These are phyloP conservation scores for Tachycineta bicolor DNA, from an alignment of 2,113 vertebrate genomes.

Conservation along the genomic window DNA sequence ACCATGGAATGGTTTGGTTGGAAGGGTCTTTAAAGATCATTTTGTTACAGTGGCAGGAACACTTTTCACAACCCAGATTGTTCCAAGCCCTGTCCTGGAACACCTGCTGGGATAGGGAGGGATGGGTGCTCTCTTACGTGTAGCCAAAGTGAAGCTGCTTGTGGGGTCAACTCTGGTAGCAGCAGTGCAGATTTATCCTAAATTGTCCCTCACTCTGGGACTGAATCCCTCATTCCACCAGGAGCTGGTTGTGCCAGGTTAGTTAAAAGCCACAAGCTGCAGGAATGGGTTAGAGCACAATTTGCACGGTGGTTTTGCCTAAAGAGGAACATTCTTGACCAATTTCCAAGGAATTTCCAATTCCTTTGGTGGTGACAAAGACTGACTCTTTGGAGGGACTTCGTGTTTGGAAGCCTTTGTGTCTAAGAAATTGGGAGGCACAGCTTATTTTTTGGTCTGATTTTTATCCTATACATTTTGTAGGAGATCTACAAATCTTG, in stretches of 20 bases:
- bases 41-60: neutral
- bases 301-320: neutral
- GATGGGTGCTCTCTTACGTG: rapidly evolving
- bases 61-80: too few relatives aligned
- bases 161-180: neutral
- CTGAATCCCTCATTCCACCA: neutral
- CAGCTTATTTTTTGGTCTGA: neutral
- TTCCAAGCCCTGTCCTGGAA: neutral
- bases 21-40: neutral
- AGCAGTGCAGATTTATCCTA: neutral
- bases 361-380: neutral
- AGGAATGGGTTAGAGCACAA: neutral
- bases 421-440: neutral
- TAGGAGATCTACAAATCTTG: neutral
- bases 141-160: neutral
- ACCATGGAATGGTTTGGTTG: neutral
- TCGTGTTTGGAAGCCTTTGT: neutral
- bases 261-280: neutral
- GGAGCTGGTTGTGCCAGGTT: neutral
- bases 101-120: rapidly evolving
- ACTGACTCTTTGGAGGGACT: neutral
- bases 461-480: neutral
- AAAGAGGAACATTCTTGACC: neutral
- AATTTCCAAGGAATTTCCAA: neutral
- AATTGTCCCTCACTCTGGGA: neutral